Conservation (phyloP, 1,140 invertebrate species). For the Caligus rogercresseyi region DNA sequence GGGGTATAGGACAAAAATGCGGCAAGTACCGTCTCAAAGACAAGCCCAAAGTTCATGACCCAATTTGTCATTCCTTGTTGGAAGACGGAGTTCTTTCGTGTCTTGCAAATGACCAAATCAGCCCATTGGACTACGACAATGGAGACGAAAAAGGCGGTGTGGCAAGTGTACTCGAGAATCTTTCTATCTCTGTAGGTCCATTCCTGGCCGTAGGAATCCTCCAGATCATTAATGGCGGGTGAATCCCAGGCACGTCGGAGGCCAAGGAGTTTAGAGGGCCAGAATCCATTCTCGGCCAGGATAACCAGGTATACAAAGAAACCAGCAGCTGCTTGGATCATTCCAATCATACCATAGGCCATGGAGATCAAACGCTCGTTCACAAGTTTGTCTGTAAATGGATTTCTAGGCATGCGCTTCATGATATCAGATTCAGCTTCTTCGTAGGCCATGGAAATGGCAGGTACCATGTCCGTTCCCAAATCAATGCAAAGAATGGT, state of each 20-base stretch:
- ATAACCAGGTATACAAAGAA: constrained; percentile 99
- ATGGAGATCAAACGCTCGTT: constrained; percentile 67
- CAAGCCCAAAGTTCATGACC: constrained; percentile 52
- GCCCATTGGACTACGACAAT: constrained; percentile 52
- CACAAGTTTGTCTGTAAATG: constrained; percentile 44
- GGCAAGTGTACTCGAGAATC: constrained; percentile 86
- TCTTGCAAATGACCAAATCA: constrained; percentile 49
- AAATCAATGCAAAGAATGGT: constrained; percentile 99
- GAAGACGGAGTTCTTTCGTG: constrained; percentile 41
- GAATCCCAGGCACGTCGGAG: constrained; percentile 90
- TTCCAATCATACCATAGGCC: constrained; percentile 96
- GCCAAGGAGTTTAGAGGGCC: constrained; percentile 62
- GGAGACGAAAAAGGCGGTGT: constrained; percentile 53
- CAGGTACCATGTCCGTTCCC: constrained; percentile 85
- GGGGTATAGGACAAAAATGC: constrained; percentile 50
- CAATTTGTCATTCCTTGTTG: constrained; percentile 52
- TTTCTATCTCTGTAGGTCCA: constrained; percentile 94
- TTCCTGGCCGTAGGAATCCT: constrained; percentile 94
- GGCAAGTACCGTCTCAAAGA: constrained; percentile 51
- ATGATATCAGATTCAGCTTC: constrained; percentile 48
- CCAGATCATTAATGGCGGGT: constrained; percentile 82
- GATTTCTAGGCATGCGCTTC: constrained; percentile 46
- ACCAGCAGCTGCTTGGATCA: constrained; percentile 96
- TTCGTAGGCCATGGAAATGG: constrained; percentile 50
- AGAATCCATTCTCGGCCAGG: constrained; percentile 95